Base-by-base conservation (phyloP, 2,888 invertebrate species). In the Frankliniella intonsa region DNA sequence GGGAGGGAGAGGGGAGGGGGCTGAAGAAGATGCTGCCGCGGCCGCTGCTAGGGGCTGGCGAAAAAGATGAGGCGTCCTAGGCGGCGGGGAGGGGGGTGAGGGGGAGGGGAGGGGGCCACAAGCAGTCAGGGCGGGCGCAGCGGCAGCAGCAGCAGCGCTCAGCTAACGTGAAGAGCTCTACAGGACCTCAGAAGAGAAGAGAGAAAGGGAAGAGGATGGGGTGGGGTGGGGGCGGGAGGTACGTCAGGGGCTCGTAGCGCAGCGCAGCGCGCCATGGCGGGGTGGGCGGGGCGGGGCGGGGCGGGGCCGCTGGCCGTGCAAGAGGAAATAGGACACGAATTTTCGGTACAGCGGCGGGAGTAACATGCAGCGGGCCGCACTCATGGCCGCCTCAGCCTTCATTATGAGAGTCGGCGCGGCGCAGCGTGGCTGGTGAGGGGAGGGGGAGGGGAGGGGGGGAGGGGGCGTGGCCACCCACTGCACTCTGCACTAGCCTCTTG, bases 101-200 rank as follows among this genome's bases (percentile, higher is more conserved):
- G 12, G 7, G 55, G 55, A 14, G 62, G 62, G 62, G 19, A 19
- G 62, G 62, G 62, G 62, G 19, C n/a, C n/a, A 17, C 62, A 62
- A 62, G 62, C 62, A 38, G 38, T 38, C 38, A 38, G 38, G 38
- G 38, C 38, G 38, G 38, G 38, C 38, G 38, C 38, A 38, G 38
- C 38, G 38, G 38, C 38, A 38, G 38, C 38, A 38, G 62, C 62
- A 17, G 62, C 17, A 17, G 19, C 62, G 62, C 62, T 62, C 62
- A 62, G 62, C 62, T 62, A 62, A 62, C 19, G 62, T 62, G 62
- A 62, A 62, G 62, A 62, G 62, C 62, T n/a, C 62, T 62, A 38
- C 62, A 62, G 17, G 62, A 38, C 38, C 38, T 38, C 38, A 38
- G 38, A 38, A 38, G 38, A 38, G 38, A 38, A 38, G 38, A 38